Percentiles rank a stretch among this genome's conserved stretches.
These are phyloP conservation scores for Scolanthus callimorphus DNA, from an alignment of 92 coral and sea anemone species.

Conservation along the genomic window DNA sequence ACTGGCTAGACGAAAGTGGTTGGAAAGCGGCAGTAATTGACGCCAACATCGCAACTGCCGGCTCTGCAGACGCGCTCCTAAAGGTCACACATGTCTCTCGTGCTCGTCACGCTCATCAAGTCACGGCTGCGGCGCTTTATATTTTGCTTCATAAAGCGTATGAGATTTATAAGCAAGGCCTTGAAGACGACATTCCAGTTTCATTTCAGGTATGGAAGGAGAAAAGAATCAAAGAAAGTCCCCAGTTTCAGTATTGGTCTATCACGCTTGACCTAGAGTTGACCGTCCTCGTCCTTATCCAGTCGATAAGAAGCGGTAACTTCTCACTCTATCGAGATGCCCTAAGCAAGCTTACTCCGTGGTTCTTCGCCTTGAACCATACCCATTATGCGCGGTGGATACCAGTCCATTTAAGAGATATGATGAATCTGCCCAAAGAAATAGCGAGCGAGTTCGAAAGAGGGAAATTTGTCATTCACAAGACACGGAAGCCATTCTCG, in stretches of 20 bases:
- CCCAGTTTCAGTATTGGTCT: no score
- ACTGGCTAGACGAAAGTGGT: conserved; percentile 15
- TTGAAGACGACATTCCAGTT: conserved; percentile 11
- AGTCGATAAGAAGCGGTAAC: neutral
- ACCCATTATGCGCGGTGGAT: conserved; percentile 2
- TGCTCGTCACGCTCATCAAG: conserved; percentile 13
- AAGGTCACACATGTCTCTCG: conserved; percentile 27
- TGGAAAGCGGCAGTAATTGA: conserved; percentile 13
- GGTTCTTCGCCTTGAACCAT: conserved; percentile 8
- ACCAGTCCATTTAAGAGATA: conserved; percentile 3
- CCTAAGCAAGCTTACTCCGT: neutral
- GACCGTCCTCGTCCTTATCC: neutral
- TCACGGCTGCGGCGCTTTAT: conserved; percentile 18
- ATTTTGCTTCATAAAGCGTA: conserved; percentile 17
- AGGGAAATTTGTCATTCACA: conserved; percentile 2
- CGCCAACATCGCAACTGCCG: conserved; percentile 15
- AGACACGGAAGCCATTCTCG: neutral
- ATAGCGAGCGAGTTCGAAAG: neutral
- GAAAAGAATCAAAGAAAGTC: no score
- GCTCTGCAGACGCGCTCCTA: conserved; percentile 21
- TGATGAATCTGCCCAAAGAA: neutral
- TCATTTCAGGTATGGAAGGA: no score
- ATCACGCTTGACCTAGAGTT: no score
- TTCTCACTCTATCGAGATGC: neutral
- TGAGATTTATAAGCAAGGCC: neutral